Evolutionary conservation across 2,888 invertebrate genomes (phyloP).

Genomic region (Anorthoa munda): DNA sequence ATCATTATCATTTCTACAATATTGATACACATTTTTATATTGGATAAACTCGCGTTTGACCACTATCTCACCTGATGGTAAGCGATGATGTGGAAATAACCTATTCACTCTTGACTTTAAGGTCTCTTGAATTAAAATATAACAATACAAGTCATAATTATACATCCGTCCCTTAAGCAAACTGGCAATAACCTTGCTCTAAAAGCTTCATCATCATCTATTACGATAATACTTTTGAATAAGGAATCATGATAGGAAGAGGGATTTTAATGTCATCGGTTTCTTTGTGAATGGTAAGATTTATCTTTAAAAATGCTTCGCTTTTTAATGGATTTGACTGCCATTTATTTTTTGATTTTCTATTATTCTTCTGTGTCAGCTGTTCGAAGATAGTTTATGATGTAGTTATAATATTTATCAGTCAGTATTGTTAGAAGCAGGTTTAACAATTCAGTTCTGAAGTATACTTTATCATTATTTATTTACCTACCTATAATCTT

Average conservation of each 20-base stretch:
- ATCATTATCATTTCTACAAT: too few relatives aligned
- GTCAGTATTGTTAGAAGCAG: not conserved
- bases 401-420: not conserved
- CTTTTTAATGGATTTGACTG: conserved; percentile 4
- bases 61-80: too few relatives aligned
- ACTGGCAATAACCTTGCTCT: too few relatives aligned
- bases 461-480: too few relatives aligned
- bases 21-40: too few relatives aligned
- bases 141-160: too few relatives aligned
- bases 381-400: not conserved
- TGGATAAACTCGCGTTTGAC: too few relatives aligned
- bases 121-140: too few relatives aligned
- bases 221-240: conserved; percentile 49
- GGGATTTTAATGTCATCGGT: conserved; percentile 43
- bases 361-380: not conserved
- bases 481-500: too few relatives aligned
- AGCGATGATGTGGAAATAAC: too few relatives aligned
- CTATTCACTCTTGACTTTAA: too few relatives aligned
- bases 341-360: not conserved
- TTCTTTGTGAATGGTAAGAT: conserved; percentile 18
- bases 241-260: conserved; percentile 32
- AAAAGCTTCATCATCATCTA: conserved; percentile 44
- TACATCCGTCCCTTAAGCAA: too few relatives aligned
- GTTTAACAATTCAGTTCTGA: not conserved
- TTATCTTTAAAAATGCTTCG: conserved; percentile 9